Evolutionary conservation across 1,140 invertebrate species (phyloP), one percentile per base, ranked within the genome.

Genomic region (Oscheius sp.): DNA sequence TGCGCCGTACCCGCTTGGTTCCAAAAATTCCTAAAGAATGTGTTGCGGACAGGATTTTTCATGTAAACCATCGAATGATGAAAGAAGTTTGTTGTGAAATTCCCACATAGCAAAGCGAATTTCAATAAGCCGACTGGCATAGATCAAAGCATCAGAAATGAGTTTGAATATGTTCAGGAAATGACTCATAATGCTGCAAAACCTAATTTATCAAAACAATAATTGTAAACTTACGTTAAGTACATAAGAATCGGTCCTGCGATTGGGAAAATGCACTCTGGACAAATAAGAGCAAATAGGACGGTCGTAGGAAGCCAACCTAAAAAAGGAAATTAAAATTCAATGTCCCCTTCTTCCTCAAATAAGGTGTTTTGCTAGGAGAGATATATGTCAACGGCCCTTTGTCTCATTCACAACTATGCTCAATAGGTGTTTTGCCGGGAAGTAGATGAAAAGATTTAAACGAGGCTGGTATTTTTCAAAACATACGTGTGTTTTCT

Each of bases 221-320:
- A 2, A 46, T 1, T 36, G 20, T 3, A 13, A 29, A 52, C 26
- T 1, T 31, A 67, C 64, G 49, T 55, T 2, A 68, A 32, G 26
- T 59, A 59, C 52, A 68, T 59, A 15, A 34, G 67, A 10, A 59
- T 4, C 3, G 0, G 52, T 0, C 58, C 32, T 1, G 66, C 42
- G 32, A 79, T 61, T 18, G 68, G 78, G 34, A 79, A 55, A n/a
- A 79, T 31, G 77, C 77, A 78, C 20, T 72, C 69, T 20, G 29
- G 68, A 68, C 77, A 78, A 35, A 78, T 65, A 10, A 79, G 29
- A 0, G 80, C 34, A 38, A 74, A 80, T 36, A 77, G 74, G 0
- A 80, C 34, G 1, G 78, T 32, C 1, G 79, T 80, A 34, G 79
- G 79, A 2, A 80, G 67, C 79, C 79, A 80, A 4, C 79, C 77